Evolutionary conservation across 2,888 invertebrate genomes (phyloP).

Genomic region (Psococerastis gibbosa): DNA sequence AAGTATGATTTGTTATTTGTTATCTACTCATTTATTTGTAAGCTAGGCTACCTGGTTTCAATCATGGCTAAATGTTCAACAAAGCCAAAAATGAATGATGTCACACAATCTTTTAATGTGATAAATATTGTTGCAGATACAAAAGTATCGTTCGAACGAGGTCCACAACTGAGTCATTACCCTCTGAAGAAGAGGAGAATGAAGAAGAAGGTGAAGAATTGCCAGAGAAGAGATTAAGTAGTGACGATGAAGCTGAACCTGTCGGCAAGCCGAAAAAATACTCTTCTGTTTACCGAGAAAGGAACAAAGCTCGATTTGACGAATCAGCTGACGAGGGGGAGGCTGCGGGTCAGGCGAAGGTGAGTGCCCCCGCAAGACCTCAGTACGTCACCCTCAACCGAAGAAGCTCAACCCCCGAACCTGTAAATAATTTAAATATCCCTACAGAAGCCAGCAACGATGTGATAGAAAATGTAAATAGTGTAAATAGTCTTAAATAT

Average conservation of each 20-base stretch:
- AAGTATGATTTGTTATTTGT: conserved; percentile 1
- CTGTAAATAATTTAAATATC: conserved; percentile 12
- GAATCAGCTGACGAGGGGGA: background rate
- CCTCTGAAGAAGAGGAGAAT: conserved; percentile 17
- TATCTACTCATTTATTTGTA: no score
- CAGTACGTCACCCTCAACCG: conserved; percentile 14
- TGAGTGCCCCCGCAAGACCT: conserved; percentile 9
- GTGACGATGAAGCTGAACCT: conserved; percentile 18
- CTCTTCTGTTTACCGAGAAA: conserved; percentile 19
- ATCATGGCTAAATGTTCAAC: no score
- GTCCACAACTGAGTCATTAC: conserved; percentile 27
- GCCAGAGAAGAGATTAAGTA: no score
- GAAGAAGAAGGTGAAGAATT: conserved; percentile 21
- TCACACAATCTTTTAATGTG: no score
- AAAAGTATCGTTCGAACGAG: conserved; percentile 20
- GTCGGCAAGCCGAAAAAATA: conserved; percentile 22
- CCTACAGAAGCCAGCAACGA: conserved; percentile 14
- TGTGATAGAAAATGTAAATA: conserved; percentile 18
- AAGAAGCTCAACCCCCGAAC: conserved; percentile 15
- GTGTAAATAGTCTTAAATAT: conserved; percentile 11
- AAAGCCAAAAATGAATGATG: no score
- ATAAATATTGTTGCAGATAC: conserved; percentile 4
- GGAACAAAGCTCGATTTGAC: conserved; percentile 12
- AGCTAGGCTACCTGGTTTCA: no score
- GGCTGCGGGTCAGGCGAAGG: conserved; percentile 1